Conservation (phyloP, 2,888 invertebrate species). For the Xanthorhoe spadicearia region DNA sequence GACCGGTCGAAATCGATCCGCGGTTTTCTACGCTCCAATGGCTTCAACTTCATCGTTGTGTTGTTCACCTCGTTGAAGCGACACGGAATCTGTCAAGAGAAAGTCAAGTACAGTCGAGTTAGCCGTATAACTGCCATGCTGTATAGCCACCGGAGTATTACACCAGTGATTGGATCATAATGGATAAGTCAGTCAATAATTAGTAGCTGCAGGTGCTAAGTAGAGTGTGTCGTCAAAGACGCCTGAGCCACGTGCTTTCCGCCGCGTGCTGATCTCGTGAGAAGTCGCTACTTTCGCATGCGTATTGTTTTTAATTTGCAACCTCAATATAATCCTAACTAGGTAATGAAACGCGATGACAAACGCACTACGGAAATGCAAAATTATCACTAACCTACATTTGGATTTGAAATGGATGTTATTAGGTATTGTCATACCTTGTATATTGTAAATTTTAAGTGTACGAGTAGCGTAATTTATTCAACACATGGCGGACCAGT, state of each 20-base stretch:
- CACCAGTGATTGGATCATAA: constrained; percentile 75
- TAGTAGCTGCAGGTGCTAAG: constrained; percentile 59
- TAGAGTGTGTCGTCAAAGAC: constrained; percentile 62
- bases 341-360: constrained; percentile 27
- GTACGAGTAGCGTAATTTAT: neutral
- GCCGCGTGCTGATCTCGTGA: constrained; percentile 51
- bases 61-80: constrained; percentile 79
- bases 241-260: constrained; percentile 54
- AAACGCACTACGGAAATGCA: constrained; percentile 20
- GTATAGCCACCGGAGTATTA: constrained; percentile 65
- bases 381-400: constrained; percentile 14
- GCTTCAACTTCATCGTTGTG: constrained; percentile 71
- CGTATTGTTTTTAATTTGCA: constrained; percentile 47
- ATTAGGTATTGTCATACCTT: constrained; percentile 2
- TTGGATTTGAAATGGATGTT: constrained; percentile 2
- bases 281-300: constrained; percentile 49
- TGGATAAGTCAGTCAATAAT: constrained; percentile 68
- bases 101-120: constrained; percentile 73
- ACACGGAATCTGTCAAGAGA: constrained; percentile 77
- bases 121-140: constrained; percentile 69
- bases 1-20: constrained; percentile 77
- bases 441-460: neutral
- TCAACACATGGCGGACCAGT: neutral
- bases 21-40: constrained; percentile 72
- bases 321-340: constrained; percentile 36